Base-by-base conservation (phyloP, 1,140 invertebrate genomes). In the Atta colombica region DNA sequence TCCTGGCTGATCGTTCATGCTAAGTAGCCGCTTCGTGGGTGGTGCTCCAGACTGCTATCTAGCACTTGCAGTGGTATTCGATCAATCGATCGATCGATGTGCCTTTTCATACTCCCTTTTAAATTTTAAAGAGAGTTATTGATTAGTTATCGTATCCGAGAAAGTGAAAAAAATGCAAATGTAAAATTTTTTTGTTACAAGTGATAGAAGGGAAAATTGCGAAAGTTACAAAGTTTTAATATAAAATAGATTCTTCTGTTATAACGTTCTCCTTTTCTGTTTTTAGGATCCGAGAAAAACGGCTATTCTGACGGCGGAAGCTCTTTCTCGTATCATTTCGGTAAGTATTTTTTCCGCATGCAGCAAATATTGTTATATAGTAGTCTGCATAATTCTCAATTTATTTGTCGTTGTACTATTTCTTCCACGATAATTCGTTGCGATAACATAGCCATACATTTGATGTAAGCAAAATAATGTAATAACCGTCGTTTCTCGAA, bases 21-120 rank as follows among this genome's bases (percentile, higher is more conserved):
- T 94, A 94, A 95, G 93, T 92, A 94, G 94, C 86, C 75, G 25
- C 92, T 90, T 94, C 94, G 94, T 95, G 94, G 94, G 91, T 92
- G 91, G 91, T 91, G 88, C 77, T 60, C 78, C 53, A 21, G 78
- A 78, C 77, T 87, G 81, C 71, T 88, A 89, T 84, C 87, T 91
- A 71, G 85, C 71, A 65, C 49, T 87, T 60, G 75, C 85, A 71
- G 53, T 31, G 89, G 87, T 88, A 91, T 78, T 90, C 90, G 87
- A 90, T 90, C 90, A 85, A 90, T 90, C 89, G 77, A 78, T 88
- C 68, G 35, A 39, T 39, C 35, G 87, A 86, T 90, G 74, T 69
- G 65, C 71, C 63, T 69, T 58, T 88, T 74, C 72, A 84, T 82
- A 66, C 60, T 63, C 14, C 68, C 81, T 75, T 84, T 84, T 71